phyloP scores from a whole-genome alignment of 2,888 invertebrate genomes.

The Andrena fulva region DNA sequence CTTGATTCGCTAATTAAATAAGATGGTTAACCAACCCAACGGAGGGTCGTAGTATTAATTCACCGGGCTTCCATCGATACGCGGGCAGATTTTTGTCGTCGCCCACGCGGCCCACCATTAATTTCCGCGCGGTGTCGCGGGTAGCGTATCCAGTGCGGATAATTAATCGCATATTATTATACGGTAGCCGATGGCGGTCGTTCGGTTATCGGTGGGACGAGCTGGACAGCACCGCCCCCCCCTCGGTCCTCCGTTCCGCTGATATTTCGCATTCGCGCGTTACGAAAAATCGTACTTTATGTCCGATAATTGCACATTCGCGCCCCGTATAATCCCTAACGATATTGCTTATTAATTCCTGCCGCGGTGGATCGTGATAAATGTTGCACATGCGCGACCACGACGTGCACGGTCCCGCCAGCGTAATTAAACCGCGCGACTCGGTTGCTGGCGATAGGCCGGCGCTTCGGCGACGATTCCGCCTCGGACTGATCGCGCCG shows the following conservation, averaged over 20 bases:
- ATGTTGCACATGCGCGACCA: conserved; percentile 35
- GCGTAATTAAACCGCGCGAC: conserved; percentile 19
- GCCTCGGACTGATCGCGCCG: neutral
- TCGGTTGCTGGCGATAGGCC: neutral
- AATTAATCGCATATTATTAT: conserved; percentile 61
- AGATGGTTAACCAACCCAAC: neutral
- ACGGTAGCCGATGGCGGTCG: conserved; percentile 51
- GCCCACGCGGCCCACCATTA: conserved; percentile 60
- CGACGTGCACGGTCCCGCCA: conserved; percentile 8
- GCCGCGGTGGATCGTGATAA: conserved; percentile 35
- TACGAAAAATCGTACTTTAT: conserved; percentile 52
- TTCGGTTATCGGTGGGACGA: conserved; percentile 26
- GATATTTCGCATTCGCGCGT: conserved; percentile 34
- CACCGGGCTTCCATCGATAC: neutral
- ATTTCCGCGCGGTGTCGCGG: conserved; percentile 17
- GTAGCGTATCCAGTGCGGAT: conserved; percentile 17
- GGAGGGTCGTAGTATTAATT: conserved; percentile 9
- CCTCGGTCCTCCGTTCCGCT: neutral
- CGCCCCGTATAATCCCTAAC: conserved; percentile 32
- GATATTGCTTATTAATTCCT: conserved; percentile 54
- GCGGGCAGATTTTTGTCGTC: conserved; percentile 50
- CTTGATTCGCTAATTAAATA: conserved; percentile 33
- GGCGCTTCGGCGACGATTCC: neutral
- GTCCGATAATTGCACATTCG: conserved; percentile 50
- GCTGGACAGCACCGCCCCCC: conserved; percentile 5